These are phyloP conservation scores for Pipistrellus kuhlii DNA, from an alignment of 2,797 vertebrate species.

Conservation along the genomic window DNA sequence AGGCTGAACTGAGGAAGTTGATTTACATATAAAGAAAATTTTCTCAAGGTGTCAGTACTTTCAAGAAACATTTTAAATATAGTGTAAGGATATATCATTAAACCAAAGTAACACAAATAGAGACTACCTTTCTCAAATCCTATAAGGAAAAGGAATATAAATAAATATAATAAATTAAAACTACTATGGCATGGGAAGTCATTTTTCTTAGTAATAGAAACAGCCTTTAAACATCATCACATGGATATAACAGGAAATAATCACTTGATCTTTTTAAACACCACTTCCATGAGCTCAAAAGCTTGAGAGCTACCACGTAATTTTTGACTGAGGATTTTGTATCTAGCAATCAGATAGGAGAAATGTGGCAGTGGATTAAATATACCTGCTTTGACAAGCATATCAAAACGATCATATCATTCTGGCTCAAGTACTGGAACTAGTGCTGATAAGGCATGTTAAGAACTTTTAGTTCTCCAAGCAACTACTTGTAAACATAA, in stretches of 20 bases:
- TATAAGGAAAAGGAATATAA: conserved; percentile 28
- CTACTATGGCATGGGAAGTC: neutral
- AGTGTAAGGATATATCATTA: neutral
- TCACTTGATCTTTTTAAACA: conserved; percentile 45
- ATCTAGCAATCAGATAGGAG: neutral
- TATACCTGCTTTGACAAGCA: conserved; percentile 57
- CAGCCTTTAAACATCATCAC: neutral
- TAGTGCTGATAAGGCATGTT: neutral
- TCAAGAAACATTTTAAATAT: conserved; percentile 60
- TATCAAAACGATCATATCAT: conserved; percentile 41
- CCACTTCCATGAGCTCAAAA: neutral
- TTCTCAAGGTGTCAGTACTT: conserved; percentile 51
- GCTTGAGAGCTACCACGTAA: neutral
- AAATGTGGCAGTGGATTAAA: conserved; percentile 15
- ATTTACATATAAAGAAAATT: conserved; percentile 39
- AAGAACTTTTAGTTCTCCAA: conserved; percentile 28
- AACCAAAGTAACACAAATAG: neutral
- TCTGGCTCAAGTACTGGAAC: conserved; percentile 22
- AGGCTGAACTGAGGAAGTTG: conserved; percentile 25
- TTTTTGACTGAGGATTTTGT: conserved; percentile 23
- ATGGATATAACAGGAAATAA: neutral
- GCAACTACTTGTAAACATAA: conserved; percentile 26
- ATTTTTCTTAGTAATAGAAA: neutral
- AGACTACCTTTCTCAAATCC: neutral
- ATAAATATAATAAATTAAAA: conserved; percentile 38